Percentiles rank a stretch among this genome's conserved stretches.
Conservation (phyloP, 2,113 vertebrate genomes). For the Triplophysa dalaica region DNA sequence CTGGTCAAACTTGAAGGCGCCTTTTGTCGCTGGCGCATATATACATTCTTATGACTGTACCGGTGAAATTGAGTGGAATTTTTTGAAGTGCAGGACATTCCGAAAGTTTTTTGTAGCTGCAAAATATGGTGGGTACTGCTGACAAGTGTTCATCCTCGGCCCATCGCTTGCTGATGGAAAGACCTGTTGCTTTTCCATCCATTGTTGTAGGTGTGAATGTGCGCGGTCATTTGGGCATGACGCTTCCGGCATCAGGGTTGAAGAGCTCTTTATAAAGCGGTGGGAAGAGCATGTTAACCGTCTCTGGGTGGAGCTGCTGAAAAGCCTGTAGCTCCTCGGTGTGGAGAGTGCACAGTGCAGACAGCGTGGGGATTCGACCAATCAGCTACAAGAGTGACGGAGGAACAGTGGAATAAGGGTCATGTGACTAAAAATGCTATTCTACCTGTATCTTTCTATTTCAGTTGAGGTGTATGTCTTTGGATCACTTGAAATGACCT, state of each 20-base stretch:
- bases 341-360: slow-evolving; percentile 96
- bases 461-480: background rate
- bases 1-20: slow-evolving; percentile 81
- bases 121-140: slow-evolving; percentile 21
- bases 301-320: slow-evolving; percentile 97
- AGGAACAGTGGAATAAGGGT: slow-evolving; percentile 35
- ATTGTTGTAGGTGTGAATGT: slow-evolving; percentile 50
- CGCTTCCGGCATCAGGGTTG: slow-evolving; percentile 91
- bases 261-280: slow-evolving; percentile 99
- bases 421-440: background rate
- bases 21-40: slow-evolving; percentile 85
- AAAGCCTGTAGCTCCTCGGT: slow-evolving; percentile 98
- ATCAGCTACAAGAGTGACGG: slow-evolving; percentile 82
- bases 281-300: slow-evolving; percentile 96
- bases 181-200: background rate
- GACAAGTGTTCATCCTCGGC: background rate
- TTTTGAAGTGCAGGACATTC: slow-evolving; percentile 95
- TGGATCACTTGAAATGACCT: slow-evolving; percentile 47
- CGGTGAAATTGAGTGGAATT: slow-evolving; percentile 90
- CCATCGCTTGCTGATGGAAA: background rate
- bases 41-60: slow-evolving; percentile 99
- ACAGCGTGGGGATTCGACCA: slow-evolving; percentile 95
- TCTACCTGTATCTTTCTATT: background rate
- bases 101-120: slow-evolving; percentile 75
- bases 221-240: slow-evolving; percentile 91